Evolutionary conservation across 2,113 vertebrate genomes (phyloP), one percentile per base, ranked within the genome.

Genomic region (Bettongia penicillata): DNA sequence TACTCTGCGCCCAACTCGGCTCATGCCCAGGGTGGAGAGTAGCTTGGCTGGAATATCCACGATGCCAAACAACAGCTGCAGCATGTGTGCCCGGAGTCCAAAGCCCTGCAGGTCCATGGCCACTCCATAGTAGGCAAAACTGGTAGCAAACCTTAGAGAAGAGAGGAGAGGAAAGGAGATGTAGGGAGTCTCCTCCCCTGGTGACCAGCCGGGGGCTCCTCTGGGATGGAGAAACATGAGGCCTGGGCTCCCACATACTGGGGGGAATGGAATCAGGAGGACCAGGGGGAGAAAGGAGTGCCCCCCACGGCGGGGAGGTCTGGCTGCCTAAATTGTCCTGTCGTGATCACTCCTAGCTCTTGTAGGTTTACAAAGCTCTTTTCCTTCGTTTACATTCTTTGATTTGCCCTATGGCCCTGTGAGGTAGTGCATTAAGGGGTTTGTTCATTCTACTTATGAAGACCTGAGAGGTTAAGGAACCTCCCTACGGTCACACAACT

Each of bases 101-200:
- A 99, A 99, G 93, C 98, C 98, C 96, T 99, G 98, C 90, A 99
- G 98, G 95, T 99, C 99, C 98, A 99, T 98, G 37, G 98, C 61
- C 10, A 99, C 96, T 0, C 98, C 98, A 14, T 99, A 99, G 96
- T 99, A 99, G 31, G 98, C 98, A 92, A 99, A 99, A 94, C 98
- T 98, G 31, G 98, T 98, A 1, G 98, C 97, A 23, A 98, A 98
- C 99, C 99, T 99, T 37, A 77, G 91, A 77, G 37, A 14, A 26
- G 51, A 48, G 48, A 23, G 24, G 52, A 89, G 53, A 51, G 53
- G 14, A 25, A 22, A 0, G 68, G 68, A 43, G n/a, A 23, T 84
- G 16, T 1, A 7, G 6, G 37, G n/a, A 43, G n/a, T 22, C 16
- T 43, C 37, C 16, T n/a, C 37, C 68, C 68, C 68, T 12, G 0